phyloP scores from a whole-genome alignment of 2,113 vertebrate species.

The Amblyornis subalaris region DNA sequence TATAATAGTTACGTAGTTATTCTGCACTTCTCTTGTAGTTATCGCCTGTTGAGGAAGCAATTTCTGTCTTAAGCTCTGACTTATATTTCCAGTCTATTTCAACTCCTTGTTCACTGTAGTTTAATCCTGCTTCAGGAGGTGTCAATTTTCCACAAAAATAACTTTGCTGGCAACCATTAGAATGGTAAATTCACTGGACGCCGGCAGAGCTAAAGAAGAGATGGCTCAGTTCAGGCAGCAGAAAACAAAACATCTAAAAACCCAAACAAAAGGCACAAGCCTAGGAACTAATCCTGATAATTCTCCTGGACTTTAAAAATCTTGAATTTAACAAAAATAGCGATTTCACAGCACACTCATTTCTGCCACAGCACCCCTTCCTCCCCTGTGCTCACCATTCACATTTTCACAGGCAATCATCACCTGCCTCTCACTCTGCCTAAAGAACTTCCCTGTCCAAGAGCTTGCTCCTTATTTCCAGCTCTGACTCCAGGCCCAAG shows the following conservation, averaged over 20 bases:
- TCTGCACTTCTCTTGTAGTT: slow-evolving; percentile 37
- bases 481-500: neutral
- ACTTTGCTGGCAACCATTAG: slow-evolving; percentile 60
- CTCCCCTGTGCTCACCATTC: neutral
- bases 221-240: neutral
- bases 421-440: neutral
- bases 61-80: slow-evolving; percentile 50
- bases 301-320: neutral
- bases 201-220: neutral
- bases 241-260: neutral
- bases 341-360: neutral
- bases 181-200: slow-evolving; percentile 18
- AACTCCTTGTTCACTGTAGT: slow-evolving; percentile 27
- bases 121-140: slow-evolving; percentile 57
- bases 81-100: slow-evolving; percentile 49
- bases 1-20: slow-evolving; percentile 28
- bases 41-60: slow-evolving; percentile 49
- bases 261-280: neutral
- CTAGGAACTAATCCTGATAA: neutral
- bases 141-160: slow-evolving; percentile 74
- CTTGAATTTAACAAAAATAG: neutral
- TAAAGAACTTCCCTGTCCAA: neutral
- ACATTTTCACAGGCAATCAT: neutral
- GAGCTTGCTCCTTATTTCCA: neutral
- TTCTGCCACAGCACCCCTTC: slow-evolving; percentile 14